A percentile compares a stretch with the other conserved stretches of the same genome.
Conservation (phyloP, 1,140 invertebrate species). For the Drosophila kurseongensis region DNA sequence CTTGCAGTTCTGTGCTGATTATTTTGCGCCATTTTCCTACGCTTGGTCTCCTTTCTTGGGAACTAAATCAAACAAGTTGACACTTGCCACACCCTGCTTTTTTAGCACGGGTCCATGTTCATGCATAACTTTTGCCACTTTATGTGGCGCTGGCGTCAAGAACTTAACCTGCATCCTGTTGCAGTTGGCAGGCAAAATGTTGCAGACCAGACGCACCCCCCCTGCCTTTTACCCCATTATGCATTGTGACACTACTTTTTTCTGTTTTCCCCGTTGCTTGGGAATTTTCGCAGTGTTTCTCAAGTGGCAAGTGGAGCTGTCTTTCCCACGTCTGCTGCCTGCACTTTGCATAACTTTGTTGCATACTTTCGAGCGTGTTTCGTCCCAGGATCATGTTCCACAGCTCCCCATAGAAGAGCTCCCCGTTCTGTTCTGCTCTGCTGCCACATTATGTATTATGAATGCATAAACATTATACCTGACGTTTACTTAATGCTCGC, state of each 20-base stretch:
- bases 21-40: constrained; percentile 42
- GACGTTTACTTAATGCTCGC: constrained; percentile 76
- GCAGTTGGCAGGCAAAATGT: constrained; percentile 64
- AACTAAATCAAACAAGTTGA: constrained; percentile 80
- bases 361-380: constrained; percentile 65
- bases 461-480: constrained; percentile 75
- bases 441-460: constrained; percentile 70
- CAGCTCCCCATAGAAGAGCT: background rate
- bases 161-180: constrained; percentile 81
- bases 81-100: constrained; percentile 61
- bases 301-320: constrained; percentile 65
- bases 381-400: constrained; percentile 27
- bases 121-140: constrained; percentile 76
- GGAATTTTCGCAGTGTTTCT: constrained; percentile 63
- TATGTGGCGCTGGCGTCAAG: constrained; percentile 74
- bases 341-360: constrained; percentile 81
- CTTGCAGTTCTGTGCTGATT: constrained; percentile 49
- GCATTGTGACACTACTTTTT: constrained; percentile 69
- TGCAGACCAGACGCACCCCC: too few species aligned
- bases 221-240: constrained; percentile 62
- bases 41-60: constrained; percentile 14
- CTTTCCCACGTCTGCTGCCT: constrained; percentile 44
- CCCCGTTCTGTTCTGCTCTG: background rate
- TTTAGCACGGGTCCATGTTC: constrained; percentile 39
- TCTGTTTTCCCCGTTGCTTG: constrained; percentile 24